Conservation (phyloP, 1,140 invertebrate species). For the Ostrea edulis region DNA sequence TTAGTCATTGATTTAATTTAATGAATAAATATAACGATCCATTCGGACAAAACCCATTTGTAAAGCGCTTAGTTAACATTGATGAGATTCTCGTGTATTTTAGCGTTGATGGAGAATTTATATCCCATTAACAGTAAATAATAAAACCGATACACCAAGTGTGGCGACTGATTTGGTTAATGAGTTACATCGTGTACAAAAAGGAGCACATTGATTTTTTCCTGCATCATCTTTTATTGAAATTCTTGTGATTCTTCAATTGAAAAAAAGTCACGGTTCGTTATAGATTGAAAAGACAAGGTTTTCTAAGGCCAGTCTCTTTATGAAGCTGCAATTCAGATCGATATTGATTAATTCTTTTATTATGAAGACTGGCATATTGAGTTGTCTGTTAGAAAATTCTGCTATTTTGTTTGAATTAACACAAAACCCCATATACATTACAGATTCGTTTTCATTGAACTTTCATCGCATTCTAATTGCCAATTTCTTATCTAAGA, state of each 20-base stretch:
- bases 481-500: no score
- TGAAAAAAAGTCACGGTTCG: neutral
- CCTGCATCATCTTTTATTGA: constrained; percentile 18
- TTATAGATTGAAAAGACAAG: neutral
- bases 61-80: constrained; percentile 13
- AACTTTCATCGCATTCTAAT: no score
- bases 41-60: neutral
- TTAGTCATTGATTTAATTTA: constrained; percentile 15
- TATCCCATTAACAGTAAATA: neutral
- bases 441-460: no score
- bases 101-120: neutral
- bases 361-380: neutral
- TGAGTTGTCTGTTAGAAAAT: neutral
- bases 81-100: constrained; percentile 20
- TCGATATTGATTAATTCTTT: neutral
- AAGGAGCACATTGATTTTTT: constrained; percentile 13
- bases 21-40: constrained; percentile 7
- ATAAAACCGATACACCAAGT: neutral
- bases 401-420: neutral
- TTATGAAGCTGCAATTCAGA: no score
- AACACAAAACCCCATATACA: no score
- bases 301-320: no score
- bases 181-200: constrained; percentile 13
- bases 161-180: neutral
- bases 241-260: constrained; percentile 8